Percentiles rank a stretch among this genome's conserved stretches.
Evolutionary conservation across 2,113 vertebrate species (phyloP).

Genomic region (Psittacus erithacus): DNA sequence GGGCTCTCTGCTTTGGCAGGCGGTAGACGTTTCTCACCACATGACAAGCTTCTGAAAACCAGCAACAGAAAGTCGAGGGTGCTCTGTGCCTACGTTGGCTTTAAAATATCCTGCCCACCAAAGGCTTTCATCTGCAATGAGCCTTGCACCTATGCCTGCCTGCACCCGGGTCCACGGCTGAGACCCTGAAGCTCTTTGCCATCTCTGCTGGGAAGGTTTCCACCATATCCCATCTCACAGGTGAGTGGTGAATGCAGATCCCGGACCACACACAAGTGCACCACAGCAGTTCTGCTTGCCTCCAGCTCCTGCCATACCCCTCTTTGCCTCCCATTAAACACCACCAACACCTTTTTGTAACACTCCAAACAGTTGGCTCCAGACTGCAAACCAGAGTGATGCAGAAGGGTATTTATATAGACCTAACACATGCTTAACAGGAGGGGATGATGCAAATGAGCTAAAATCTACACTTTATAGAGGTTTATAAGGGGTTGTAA

Average conservation of each 20-base stretch:
- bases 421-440: neutral
- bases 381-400: neutral
- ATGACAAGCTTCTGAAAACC: constrained; percentile 8
- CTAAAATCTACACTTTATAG: constrained; percentile 10
- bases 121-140: constrained; percentile 6
- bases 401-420: constrained; percentile 52
- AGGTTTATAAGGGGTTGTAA: neutral
- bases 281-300: fast-evolving
- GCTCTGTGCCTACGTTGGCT: neutral
- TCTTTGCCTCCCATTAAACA: neutral
- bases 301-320: neutral
- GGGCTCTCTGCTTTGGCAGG: constrained; percentile 38
- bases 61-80: neutral
- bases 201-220: neutral
- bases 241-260: neutral
- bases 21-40: neutral
- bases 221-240: neutral
- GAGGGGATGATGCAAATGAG: constrained; percentile 28
- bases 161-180: fast-evolving
- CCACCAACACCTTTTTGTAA: neutral
- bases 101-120: constrained; percentile 15
- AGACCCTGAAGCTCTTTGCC: neutral
- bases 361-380: constrained; percentile 21
- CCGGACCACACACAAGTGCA: fast-evolving
- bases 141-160: neutral